These are phyloP conservation scores for Mercenaria mercenaria DNA, from an alignment of 1,140 invertebrate species.

Conservation along the genomic window DNA sequence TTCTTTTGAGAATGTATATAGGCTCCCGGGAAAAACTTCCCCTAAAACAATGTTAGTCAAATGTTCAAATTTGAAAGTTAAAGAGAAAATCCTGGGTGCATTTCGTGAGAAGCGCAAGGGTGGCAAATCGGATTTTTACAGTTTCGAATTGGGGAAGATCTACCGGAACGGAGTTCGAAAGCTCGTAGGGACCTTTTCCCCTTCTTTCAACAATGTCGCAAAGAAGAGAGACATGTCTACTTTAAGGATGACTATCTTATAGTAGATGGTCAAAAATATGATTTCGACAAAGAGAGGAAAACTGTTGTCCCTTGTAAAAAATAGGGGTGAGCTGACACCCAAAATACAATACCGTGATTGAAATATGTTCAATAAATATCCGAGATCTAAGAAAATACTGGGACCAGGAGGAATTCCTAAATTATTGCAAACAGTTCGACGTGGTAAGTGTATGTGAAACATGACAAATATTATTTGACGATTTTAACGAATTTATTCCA, in stretches of 20 bases:
- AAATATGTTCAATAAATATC: background rate
- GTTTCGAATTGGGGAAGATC: constrained; percentile 18
- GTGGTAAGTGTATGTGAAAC: background rate
- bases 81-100: background rate
- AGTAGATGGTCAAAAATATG: background rate
- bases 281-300: background rate
- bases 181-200: background rate
- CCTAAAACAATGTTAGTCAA: background rate
- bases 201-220: background rate
- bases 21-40: background rate
- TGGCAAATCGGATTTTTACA: background rate
- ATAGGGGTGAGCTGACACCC: background rate
- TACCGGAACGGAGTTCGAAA: background rate
- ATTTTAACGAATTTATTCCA: background rate
- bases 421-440: background rate
- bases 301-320: background rate
- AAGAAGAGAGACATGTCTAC: background rate
- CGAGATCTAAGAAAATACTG: background rate
- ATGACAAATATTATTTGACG: background rate
- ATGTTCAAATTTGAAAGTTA: background rate
- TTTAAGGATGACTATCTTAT: background rate
- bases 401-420: background rate
- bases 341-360: background rate
- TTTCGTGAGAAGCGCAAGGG: background rate
- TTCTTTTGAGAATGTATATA: background rate